Conservation (phyloP, 2,888 invertebrate species). For the Mimas tiliae region DNA sequence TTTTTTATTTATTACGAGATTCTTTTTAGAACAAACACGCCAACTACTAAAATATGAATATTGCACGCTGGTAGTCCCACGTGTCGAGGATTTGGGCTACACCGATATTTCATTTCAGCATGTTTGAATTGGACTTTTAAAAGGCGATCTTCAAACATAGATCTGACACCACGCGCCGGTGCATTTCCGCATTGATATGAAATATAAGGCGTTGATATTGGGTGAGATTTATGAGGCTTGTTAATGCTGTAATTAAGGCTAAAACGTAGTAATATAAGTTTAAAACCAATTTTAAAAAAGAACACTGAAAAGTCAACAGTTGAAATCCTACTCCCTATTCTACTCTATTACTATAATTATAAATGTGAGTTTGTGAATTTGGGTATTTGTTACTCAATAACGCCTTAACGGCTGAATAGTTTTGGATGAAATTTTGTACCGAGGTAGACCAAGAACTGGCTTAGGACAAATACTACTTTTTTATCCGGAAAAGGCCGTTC, state of each 20-base stretch:
- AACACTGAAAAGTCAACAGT: too few relatives aligned
- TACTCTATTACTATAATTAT: too few relatives aligned
- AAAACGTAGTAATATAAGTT: too few relatives aligned
- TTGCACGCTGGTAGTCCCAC: slow-evolving; percentile 49
- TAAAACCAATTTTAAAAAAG: too few relatives aligned
- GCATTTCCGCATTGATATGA: slow-evolving; percentile 62
- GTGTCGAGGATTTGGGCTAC: slow-evolving; percentile 48
- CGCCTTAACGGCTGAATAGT: too few relatives aligned
- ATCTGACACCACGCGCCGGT: slow-evolving; percentile 38
- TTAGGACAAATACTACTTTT: too few relatives aligned
- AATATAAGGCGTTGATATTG: slow-evolving; percentile 47
- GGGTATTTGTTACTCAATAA: too few relatives aligned
- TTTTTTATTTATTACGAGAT: slow-evolving; percentile 23
- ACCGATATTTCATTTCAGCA: slow-evolving; percentile 66
- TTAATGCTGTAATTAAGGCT: slow-evolving; percentile 33
- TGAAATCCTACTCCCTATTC: too few relatives aligned
- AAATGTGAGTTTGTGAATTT: too few relatives aligned
- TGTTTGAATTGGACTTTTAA: slow-evolving; percentile 58
- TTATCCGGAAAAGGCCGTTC: too few relatives aligned
- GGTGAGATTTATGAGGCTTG: slow-evolving; percentile 54
- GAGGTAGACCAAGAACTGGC: too few relatives aligned
- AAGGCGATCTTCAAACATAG: slow-evolving; percentile 52
- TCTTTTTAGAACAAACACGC: slow-evolving; percentile 44
- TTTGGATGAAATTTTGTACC: too few relatives aligned
- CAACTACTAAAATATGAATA: slow-evolving; percentile 67